phyloP scores from a whole-genome alignment of 2,888 invertebrate genomes.

The Melanophora roralis region DNA sequence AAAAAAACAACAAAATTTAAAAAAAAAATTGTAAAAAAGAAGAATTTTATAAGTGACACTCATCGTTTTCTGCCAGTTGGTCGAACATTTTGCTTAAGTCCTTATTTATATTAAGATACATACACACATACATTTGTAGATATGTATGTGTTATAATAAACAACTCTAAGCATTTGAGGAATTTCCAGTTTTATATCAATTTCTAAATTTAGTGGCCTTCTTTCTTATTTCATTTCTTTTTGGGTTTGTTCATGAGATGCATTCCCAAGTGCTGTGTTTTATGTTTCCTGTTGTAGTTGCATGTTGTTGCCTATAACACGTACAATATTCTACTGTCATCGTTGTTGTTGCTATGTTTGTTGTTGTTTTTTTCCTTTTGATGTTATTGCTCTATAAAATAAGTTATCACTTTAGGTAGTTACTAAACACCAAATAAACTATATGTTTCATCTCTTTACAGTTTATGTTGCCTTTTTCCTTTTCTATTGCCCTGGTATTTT shows the following conservation, averaged over 20 bases:
- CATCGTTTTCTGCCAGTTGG: slow-evolving; percentile 39
- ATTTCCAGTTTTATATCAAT: slow-evolving; percentile 31
- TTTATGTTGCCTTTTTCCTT: background rate
- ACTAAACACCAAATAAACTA: slow-evolving; percentile 56
- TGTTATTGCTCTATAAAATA: slow-evolving; percentile 56
- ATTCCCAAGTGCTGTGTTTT: slow-evolving; percentile 41
- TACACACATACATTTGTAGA: background rate
- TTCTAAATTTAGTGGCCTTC: slow-evolving; percentile 17
- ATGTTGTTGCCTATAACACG: slow-evolving; percentile 52
- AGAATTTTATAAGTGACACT: slow-evolving; percentile 64
- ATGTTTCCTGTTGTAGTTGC: slow-evolving; percentile 37
- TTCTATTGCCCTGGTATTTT: background rate
- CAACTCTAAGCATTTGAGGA: background rate
- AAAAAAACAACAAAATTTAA: slow-evolving; percentile 49
- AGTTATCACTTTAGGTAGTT: slow-evolving; percentile 62
- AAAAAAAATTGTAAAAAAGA: slow-evolving; percentile 61
- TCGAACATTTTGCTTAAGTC: slow-evolving; percentile 41
- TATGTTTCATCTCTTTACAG: slow-evolving; percentile 27
- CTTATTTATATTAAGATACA: background rate
- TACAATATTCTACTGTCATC: slow-evolving; percentile 41
- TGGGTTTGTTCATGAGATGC: slow-evolving; percentile 8
- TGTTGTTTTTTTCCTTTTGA: slow-evolving; percentile 18
- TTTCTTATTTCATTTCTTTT: background rate
- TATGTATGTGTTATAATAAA: too few relatives aligned
- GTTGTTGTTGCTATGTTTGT: slow-evolving; percentile 5